phyloP scores from a whole-genome alignment of 1,140 invertebrate genomes.

The Vanessa atalanta region DNA sequence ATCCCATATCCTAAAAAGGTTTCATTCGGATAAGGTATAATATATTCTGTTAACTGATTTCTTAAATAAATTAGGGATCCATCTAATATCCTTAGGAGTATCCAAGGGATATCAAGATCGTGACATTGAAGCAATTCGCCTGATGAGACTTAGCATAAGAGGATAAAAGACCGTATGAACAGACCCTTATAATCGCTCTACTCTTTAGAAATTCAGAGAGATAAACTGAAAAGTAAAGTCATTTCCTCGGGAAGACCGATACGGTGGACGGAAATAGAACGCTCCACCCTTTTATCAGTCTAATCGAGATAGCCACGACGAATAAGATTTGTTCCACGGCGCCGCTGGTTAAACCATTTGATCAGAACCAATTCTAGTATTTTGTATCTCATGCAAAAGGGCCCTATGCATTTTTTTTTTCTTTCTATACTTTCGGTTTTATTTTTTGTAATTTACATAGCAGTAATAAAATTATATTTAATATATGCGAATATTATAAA shows the following conservation, averaged over 20 bases:
- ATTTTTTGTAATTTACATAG: too few species aligned
- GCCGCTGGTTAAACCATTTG: conserved; percentile 17
- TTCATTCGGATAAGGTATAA: not conserved
- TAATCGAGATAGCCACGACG: conserved; percentile 43
- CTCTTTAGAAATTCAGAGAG: conserved; percentile 50
- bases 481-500: too few species aligned
- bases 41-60: conserved; percentile 18
- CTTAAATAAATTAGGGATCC: conserved; percentile 36
- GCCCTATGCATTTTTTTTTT: too few species aligned
- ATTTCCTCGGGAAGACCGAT: conserved; percentile 45
- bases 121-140: conserved; percentile 31
- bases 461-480: too few species aligned
- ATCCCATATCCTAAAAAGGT: not conserved
- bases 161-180: conserved; percentile 34
- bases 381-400: not conserved
- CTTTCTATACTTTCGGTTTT: too few species aligned
- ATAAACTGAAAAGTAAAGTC: conserved; percentile 52
- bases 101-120: conserved; percentile 33
- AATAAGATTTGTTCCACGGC: conserved; percentile 43
- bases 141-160: conserved; percentile 34
- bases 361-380: conserved; percentile 7
- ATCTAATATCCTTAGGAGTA: conserved; percentile 32
- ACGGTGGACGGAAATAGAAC: conserved; percentile 45
- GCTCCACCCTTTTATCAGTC: conserved; percentile 42
- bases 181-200: conserved; percentile 40